These are phyloP conservation scores for Helarctos malayanus DNA, from an alignment of 2,797 vertebrate genomes.

Conservation along the genomic window DNA sequence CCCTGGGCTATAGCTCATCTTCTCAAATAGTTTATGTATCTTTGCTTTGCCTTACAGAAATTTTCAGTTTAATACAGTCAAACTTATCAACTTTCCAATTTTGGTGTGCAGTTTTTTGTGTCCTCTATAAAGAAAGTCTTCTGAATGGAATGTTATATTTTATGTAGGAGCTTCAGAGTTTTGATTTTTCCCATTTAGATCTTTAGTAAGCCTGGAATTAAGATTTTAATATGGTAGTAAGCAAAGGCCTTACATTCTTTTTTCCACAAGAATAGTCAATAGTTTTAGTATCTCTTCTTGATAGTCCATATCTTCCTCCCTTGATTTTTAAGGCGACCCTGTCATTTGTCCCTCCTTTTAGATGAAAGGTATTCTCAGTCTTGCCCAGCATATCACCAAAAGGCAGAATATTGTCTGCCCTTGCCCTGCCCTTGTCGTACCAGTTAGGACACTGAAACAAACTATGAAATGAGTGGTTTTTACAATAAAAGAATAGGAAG, in stretches of 20 bases:
- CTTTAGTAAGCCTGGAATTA: constrained; percentile 18
- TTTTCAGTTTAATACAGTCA: neutral
- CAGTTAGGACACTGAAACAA: neutral
- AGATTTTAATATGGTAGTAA: constrained; percentile 39
- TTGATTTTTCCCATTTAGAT: neutral
- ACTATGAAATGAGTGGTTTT: neutral
- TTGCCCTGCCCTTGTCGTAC: neutral
- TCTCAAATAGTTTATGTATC: neutral
- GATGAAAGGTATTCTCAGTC: neutral
- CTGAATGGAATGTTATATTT: neutral
- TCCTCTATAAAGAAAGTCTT: constrained; percentile 32
- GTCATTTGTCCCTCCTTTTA: neutral
- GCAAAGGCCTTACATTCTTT: neutral
- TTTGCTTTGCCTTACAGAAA: constrained; percentile 18
- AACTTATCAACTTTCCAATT: constrained; percentile 3
- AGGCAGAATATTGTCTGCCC: neutral
- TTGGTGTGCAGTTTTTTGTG: neutral
- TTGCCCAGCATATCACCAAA: neutral
- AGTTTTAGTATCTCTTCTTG: neutral
- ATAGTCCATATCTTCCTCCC: neutral
- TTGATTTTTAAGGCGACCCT: neutral
- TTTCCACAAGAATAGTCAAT: neutral
- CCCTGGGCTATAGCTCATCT: neutral
- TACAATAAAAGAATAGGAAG: neutral
- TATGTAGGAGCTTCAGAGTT: neutral